These are phyloP conservation scores for Ictalurus furcatus DNA, from an alignment of 2,113 vertebrate species.

Conservation along the genomic window DNA sequence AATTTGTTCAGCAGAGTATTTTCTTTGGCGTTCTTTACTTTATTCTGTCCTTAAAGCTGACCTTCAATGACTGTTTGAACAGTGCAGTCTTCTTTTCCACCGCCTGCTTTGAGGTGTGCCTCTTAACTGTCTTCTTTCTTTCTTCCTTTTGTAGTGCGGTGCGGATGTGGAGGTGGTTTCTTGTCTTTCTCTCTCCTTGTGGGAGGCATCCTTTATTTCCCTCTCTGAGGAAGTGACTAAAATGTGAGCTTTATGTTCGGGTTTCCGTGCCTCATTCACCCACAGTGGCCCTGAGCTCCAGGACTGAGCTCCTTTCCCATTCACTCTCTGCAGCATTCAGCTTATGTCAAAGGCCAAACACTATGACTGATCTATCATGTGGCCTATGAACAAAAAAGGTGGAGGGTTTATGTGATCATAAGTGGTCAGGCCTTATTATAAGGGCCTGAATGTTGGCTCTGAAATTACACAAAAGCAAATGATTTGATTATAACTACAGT, in stretches of 20 bases:
- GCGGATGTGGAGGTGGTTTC: conserved; percentile 61
- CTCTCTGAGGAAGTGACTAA: conserved; percentile 74
- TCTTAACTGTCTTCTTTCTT: conserved; percentile 32
- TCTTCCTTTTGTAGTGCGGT: conserved; percentile 38
- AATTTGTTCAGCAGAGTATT: conserved; percentile 3
- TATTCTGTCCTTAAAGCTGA: conserved; percentile 3
- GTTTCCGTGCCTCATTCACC: conserved; percentile 65
- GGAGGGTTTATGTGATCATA: neutral
- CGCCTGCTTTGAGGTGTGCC: conserved; percentile 39
- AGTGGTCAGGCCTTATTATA: neutral
- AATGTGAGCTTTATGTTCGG: conserved; percentile 61
- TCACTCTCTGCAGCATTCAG: conserved; percentile 31
- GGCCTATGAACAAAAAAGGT: neutral
- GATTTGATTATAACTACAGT: neutral
- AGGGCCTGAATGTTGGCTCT: neutral
- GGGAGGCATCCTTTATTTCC: conserved; percentile 65
- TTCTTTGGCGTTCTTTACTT: conserved; percentile 2
- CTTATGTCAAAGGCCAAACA: conserved; percentile 55
- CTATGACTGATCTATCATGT: conserved; percentile 3
- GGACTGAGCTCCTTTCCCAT: conserved; percentile 42
- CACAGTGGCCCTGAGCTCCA: conserved; percentile 58
- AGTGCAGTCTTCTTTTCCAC: conserved; percentile 32
- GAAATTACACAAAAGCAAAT: conserved; percentile 2
- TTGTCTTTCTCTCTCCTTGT: conserved; percentile 61
- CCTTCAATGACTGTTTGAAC: conserved; percentile 37